Evolutionary conservation across 1,140 invertebrate genomes (phyloP).

Genomic region (Sweltsa coloradensis): DNA sequence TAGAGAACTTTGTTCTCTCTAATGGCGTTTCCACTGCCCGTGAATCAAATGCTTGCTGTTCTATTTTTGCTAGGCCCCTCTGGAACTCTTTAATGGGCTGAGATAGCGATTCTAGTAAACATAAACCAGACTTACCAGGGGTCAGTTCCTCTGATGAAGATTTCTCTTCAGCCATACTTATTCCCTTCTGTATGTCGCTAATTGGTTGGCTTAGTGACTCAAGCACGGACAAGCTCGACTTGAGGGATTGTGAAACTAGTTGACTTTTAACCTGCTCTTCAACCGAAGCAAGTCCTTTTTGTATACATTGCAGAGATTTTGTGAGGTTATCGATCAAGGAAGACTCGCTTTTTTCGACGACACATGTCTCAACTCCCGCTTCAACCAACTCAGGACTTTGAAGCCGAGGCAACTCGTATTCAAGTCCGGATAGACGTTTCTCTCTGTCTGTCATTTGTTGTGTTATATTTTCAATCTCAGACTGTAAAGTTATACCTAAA

Average conservation of each 20-base stretch:
- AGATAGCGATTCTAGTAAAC: constrained; percentile 41
- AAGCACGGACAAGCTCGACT: constrained; percentile 12
- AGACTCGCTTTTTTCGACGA: constrained; percentile 2
- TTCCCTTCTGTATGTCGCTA: constrained; percentile 6
- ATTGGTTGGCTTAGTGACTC: constrained; percentile 3
- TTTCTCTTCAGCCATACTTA: constrained; percentile 8
- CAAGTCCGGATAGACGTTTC: background rate
- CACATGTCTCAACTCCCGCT: background rate
- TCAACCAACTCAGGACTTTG: background rate
- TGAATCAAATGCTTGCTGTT: constrained; percentile 21
- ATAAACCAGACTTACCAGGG: background rate
- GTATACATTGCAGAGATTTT: constrained; percentile 22
- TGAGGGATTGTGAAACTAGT: constrained; percentile 14
- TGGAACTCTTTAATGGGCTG: constrained; percentile 49
- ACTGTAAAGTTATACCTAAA: background rate
- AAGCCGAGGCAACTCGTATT: background rate
- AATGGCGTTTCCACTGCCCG: constrained; percentile 2
- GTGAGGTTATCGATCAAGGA: constrained; percentile 21
- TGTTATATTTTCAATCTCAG: background rate
- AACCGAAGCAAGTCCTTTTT: constrained; percentile 19
- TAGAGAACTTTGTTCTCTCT: constrained; percentile 16
- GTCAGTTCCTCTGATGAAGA: constrained; percentile 5
- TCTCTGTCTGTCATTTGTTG: background rate
- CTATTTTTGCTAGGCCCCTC: constrained; percentile 37
- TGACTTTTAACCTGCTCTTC: constrained; percentile 17